Evolutionary conservation across 2,113 vertebrate genomes (phyloP).

Genomic region (Aegypius monachus): DNA sequence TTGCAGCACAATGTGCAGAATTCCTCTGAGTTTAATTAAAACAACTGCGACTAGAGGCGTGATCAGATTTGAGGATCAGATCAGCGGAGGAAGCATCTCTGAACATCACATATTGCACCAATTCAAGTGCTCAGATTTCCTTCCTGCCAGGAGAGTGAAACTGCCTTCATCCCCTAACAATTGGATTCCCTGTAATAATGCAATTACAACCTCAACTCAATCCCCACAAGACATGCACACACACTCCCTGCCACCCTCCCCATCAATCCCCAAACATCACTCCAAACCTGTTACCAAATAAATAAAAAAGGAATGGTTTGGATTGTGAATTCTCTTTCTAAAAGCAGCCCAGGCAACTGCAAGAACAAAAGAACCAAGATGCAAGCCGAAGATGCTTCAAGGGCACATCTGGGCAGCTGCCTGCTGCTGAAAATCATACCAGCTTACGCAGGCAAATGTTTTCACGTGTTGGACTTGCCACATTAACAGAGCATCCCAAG

Average conservation of each 20-base stretch:
- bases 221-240: neutral
- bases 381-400: neutral
- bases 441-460: neutral
- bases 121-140: neutral
- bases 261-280: neutral
- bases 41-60: conserved; percentile 59
- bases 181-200: neutral
- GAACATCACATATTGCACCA: neutral
- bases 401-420: conserved; percentile 47
- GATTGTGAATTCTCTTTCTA: neutral
- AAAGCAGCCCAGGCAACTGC: neutral
- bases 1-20: conserved; percentile 60
- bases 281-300: neutral
- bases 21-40: conserved; percentile 78
- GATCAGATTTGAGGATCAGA: conserved; percentile 51
- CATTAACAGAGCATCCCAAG: neutral
- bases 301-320: neutral
- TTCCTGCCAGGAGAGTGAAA: conserved; percentile 2
- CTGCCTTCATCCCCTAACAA: neutral
- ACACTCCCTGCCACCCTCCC: neutral
- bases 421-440: neutral
- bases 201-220: neutral
- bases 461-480: neutral
- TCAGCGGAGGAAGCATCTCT: neutral
- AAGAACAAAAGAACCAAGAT: neutral